These are phyloP conservation scores for Paracanthobrama guichenoti DNA, from an alignment of 2,113 vertebrate genomes.

Conservation along the genomic window DNA sequence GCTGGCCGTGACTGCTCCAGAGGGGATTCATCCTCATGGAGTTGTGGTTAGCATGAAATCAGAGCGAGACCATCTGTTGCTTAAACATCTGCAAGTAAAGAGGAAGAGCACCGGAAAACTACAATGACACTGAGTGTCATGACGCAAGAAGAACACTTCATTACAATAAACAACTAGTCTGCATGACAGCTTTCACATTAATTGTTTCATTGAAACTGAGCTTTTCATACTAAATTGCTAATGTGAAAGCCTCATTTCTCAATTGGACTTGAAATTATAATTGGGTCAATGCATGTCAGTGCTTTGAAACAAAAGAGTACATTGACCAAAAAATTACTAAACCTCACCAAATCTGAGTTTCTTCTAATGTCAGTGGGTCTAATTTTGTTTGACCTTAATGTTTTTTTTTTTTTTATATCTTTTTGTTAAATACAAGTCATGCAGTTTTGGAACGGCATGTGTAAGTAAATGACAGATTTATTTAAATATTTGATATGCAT, in stretches of 20 bases:
- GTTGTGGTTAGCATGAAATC: conserved; percentile 15
- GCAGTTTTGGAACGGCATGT: neutral
- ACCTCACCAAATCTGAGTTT: no score
- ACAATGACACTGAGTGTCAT: neutral
- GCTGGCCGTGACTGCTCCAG: neutral
- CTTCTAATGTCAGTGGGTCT: no score
- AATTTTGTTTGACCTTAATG: neutral
- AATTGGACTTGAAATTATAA: neutral
- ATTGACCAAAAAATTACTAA: no score
- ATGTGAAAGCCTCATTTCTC: neutral
- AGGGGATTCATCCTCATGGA: conserved; percentile 6
- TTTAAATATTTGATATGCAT: no score
- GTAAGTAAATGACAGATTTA: neutral
- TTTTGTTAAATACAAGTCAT: neutral
- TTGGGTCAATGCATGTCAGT: no score
- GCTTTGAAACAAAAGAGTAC: no score
- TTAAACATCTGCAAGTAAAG: neutral
- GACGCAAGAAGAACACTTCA: neutral
- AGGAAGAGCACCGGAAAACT: neutral
- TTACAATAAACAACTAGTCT: neutral
- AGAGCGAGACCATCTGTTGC: conserved; percentile 16
- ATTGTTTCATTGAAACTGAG: neutral
- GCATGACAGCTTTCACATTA: neutral
- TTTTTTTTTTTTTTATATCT: neutral
- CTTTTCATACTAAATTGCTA: neutral